Evolutionary conservation across 2,797 vertebrate genomes (phyloP).

Genomic region (Pseudochaenichthys georgianus): DNA sequence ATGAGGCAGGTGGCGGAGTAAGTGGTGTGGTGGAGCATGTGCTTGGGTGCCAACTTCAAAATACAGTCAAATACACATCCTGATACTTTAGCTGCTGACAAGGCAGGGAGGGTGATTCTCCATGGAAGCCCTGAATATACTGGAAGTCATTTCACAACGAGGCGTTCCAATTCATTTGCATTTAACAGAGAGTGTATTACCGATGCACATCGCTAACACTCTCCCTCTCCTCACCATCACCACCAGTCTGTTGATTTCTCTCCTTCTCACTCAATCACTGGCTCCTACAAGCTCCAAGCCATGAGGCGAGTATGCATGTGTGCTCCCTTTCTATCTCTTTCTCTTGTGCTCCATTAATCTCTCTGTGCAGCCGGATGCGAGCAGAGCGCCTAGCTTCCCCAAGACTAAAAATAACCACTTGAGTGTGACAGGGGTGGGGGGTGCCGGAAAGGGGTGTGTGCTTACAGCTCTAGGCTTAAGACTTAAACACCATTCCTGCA

Average conservation of each 20-base stretch:
- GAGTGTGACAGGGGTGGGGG: constrained; percentile 75
- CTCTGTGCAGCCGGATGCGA: constrained; percentile 76
- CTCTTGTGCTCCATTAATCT: constrained; percentile 86
- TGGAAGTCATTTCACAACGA: constrained; percentile 23
- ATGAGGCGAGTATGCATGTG: constrained; percentile 83
- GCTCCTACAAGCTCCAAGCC: constrained; percentile 69
- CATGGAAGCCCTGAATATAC: constrained; percentile 11
- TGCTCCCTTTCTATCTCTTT: constrained; percentile 78
- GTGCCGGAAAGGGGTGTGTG: constrained; percentile 50
- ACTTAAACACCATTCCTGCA: constrained; percentile 62
- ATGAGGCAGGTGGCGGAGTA: constrained; percentile 31
- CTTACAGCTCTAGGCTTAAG: constrained; percentile 68
- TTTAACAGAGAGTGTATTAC: constrained; percentile 43
- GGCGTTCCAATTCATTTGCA: constrained; percentile 26
- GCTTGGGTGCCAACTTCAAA: constrained; percentile 32
- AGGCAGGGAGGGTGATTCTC: constrained; percentile 22
- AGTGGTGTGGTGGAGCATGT: constrained; percentile 14
- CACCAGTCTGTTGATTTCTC: constrained; percentile 39
- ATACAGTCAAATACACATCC: constrained; percentile 32
- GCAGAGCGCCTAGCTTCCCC: constrained; percentile 77
- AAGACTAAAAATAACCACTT: constrained; percentile 87
- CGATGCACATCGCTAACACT: constrained; percentile 52
- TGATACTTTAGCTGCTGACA: constrained; percentile 54
- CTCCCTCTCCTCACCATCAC: constrained; percentile 36
- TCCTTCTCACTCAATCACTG: constrained; percentile 49